These are phyloP conservation scores for Laticauda colubrina DNA, from an alignment of 2,113 vertebrate species.

Conservation along the genomic window DNA sequence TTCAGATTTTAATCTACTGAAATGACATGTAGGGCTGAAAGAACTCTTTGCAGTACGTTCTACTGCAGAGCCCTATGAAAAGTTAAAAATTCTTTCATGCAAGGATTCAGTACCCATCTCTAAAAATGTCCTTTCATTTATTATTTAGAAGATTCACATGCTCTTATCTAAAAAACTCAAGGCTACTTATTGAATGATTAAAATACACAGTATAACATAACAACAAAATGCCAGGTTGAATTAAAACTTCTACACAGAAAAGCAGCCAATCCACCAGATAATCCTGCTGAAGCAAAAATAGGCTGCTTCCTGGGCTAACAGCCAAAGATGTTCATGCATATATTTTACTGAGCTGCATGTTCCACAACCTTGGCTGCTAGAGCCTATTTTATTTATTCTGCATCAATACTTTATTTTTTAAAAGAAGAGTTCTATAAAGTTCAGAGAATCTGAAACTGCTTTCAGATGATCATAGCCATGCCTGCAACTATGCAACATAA, in stretches of 20 bases:
- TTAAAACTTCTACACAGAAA: slow-evolving; percentile 1
- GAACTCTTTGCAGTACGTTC: background rate
- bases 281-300: background rate
- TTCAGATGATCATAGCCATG: background rate
- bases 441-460: background rate
- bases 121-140: background rate
- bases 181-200: background rate
- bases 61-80: background rate
- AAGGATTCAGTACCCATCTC: background rate
- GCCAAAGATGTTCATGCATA: background rate
- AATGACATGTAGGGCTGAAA: background rate
- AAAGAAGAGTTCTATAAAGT: background rate
- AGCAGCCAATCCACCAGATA: background rate
- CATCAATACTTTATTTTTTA: background rate
- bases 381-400: background rate
- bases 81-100: background rate
- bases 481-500: background rate
- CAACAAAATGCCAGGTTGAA: background rate
- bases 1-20: slow-evolving; percentile 14
- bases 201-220: background rate
- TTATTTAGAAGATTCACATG: background rate
- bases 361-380: background rate
- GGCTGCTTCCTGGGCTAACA: background rate
- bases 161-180: background rate
- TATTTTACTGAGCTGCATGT: background rate